phyloP scores from a whole-genome alignment of 1,140 invertebrate genomes.

The Heliconius nattereri region DNA sequence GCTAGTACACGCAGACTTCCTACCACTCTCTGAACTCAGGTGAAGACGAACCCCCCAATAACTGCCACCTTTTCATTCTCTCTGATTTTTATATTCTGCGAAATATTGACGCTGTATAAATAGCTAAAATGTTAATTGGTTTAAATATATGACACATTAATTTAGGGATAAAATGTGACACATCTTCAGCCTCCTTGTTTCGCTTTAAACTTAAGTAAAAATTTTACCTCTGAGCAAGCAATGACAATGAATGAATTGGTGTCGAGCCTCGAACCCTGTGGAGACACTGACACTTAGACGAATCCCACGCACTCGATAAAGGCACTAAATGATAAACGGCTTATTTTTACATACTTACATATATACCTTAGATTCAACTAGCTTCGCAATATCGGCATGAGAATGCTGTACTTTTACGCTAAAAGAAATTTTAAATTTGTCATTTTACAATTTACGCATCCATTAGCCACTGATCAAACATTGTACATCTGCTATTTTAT shows the following conservation, averaged over 20 bases:
- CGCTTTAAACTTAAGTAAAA: conserved; percentile 19
- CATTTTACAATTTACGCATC: conserved; percentile 57
- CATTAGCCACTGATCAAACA: conserved; percentile 38
- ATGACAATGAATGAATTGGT: conserved; percentile 34
- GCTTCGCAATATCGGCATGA: conserved; percentile 66
- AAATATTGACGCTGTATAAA: conserved; percentile 13
- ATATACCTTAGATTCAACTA: conserved; percentile 51
- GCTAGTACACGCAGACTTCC: conserved; percentile 95
- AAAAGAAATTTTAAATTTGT: conserved; percentile 49
- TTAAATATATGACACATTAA: not conserved
- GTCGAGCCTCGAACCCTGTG: conserved; percentile 36
- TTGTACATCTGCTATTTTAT: conserved; percentile 70
- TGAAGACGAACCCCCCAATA: conserved; percentile 59
- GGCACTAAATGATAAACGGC: conserved; percentile 80
- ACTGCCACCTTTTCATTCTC: conserved; percentile 19
- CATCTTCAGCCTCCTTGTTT: conserved; percentile 21
- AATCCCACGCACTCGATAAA: conserved; percentile 63
- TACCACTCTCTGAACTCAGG: conserved; percentile 96
- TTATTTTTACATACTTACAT: conserved; percentile 52
- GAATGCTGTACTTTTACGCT: conserved; percentile 64
- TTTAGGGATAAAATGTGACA: not conserved
- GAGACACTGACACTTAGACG: conserved; percentile 59
- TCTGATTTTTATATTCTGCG: conserved; percentile 22
- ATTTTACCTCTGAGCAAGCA: conserved; percentile 31
- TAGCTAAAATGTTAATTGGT: not conserved